phyloP scores from a whole-genome alignment of 2,888 invertebrate genomes.

The Seira musarum region DNA sequence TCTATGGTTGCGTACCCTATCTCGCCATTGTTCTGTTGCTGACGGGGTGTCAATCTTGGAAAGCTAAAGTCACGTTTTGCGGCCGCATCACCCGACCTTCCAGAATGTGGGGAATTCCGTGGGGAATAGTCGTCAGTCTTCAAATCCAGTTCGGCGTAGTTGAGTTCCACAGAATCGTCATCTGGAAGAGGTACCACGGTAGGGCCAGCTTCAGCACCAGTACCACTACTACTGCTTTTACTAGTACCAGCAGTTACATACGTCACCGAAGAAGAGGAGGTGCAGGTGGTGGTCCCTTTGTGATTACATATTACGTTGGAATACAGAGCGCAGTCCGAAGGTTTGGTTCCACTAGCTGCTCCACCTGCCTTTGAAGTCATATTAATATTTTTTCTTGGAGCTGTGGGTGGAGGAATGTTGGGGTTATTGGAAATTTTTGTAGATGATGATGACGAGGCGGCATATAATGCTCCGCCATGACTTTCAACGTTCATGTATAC shows the following conservation, averaged over 20 bases:
- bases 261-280: too few relatives aligned
- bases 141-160: conserved; percentile 87
- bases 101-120: conserved; percentile 34
- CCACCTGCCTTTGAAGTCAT: too few relatives aligned
- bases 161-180: conserved; percentile 76
- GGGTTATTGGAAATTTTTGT: conserved; percentile 33
- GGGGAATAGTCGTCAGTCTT: conserved; percentile 72
- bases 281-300: neutral
- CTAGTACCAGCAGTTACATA: conserved; percentile 34
- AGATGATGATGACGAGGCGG: conserved; percentile 14
- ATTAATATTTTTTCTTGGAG: conserved; percentile 18
- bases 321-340: conserved; percentile 40
- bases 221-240: conserved; percentile 29
- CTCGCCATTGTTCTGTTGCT: conserved; percentile 54
- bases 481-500: conserved; percentile 68
- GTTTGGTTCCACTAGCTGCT: neutral
- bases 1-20: conserved; percentile 91
- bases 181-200: neutral
- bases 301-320: conserved; percentile 49
- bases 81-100: conserved; percentile 18
- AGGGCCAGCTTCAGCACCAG: neutral
- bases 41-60: conserved; percentile 23
- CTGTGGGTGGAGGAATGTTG: conserved; percentile 52
- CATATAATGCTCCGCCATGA: conserved; percentile 41
- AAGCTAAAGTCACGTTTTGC: conserved; percentile 17